phyloP scores from a whole-genome alignment of 2,888 invertebrate genomes.

The Operophtera brumata region DNA sequence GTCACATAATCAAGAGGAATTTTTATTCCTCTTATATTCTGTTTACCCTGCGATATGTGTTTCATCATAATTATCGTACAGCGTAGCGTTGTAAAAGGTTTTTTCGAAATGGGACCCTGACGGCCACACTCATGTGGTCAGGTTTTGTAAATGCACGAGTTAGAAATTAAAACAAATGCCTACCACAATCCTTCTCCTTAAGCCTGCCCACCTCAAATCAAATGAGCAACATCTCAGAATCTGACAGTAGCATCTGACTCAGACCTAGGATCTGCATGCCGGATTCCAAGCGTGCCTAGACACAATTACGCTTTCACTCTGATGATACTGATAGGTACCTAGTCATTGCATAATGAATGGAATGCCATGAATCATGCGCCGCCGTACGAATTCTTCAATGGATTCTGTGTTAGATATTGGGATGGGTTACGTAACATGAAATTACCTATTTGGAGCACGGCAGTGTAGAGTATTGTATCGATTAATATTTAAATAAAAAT shows the following conservation, averaged over 20 bases:
- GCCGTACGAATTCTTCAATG: slow-evolving; percentile 26
- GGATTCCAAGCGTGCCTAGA: slow-evolving; percentile 38
- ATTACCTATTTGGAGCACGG: slow-evolving; percentile 21
- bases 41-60: no score
- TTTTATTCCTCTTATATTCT: no score
- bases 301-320: slow-evolving; percentile 39
- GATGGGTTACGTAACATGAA: slow-evolving; percentile 19
- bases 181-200: background rate
- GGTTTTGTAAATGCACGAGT: no score
- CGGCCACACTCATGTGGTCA: no score
- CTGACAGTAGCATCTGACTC: slow-evolving; percentile 25
- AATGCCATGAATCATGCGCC: slow-evolving; percentile 32
- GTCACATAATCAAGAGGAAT: no score
- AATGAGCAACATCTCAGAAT: slow-evolving; percentile 26
- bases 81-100: no score
- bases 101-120: no score
- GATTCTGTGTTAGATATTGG: slow-evolving; percentile 17
- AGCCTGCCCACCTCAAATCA: slow-evolving; percentile 5
- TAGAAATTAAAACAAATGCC: no score
- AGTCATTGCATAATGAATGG: slow-evolving; percentile 44
- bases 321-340: slow-evolving; percentile 20
- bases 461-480: slow-evolving; percentile 1
- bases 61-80: no score
- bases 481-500: background rate
- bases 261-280: slow-evolving; percentile 43